Evolutionary conservation across 2,888 invertebrate species (phyloP).

Genomic region (Pollenia griseotomentosa): DNA sequence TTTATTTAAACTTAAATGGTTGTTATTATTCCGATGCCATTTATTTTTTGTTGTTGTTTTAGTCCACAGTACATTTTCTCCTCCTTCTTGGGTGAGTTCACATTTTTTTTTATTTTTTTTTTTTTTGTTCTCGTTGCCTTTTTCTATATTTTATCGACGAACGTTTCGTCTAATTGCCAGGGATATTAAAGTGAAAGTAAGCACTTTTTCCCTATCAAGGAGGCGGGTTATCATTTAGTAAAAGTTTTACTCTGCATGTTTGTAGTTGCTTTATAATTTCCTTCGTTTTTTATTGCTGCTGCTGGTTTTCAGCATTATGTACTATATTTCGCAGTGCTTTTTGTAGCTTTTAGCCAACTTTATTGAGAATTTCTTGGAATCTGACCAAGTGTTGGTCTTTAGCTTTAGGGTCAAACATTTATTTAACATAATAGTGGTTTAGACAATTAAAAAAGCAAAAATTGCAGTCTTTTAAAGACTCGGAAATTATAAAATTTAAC

Average conservation of each 20-base stretch:
- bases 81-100: background rate
- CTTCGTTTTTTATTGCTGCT: conserved; percentile 1
- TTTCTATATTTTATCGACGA: conserved; percentile 29
- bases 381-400: conserved; percentile 63
- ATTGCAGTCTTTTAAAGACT: conserved; percentile 2
- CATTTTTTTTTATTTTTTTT: background rate
- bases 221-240: conserved; percentile 46
- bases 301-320: background rate
- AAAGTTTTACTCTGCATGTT: conserved; percentile 22
- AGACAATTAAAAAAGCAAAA: conserved; percentile 25
- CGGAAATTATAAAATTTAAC: conserved; percentile 2
- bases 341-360: conserved; percentile 9
- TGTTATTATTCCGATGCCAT: conserved; percentile 19
- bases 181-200: conserved; percentile 66
- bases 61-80: background rate
- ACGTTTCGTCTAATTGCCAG: conserved; percentile 57
- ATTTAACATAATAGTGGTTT: conserved; percentile 59
- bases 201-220: conserved; percentile 16
- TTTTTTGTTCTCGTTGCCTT: background rate
- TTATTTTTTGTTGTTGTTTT: background rate
- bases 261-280: conserved; percentile 41
- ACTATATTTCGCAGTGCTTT: background rate
- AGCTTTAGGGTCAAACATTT: conserved; percentile 56
- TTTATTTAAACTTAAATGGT: conserved; percentile 52
- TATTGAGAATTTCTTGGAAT: conserved; percentile 54